phyloP scores from a whole-genome alignment of 2,888 invertebrate species.

The Epistrophe eligans region DNA sequence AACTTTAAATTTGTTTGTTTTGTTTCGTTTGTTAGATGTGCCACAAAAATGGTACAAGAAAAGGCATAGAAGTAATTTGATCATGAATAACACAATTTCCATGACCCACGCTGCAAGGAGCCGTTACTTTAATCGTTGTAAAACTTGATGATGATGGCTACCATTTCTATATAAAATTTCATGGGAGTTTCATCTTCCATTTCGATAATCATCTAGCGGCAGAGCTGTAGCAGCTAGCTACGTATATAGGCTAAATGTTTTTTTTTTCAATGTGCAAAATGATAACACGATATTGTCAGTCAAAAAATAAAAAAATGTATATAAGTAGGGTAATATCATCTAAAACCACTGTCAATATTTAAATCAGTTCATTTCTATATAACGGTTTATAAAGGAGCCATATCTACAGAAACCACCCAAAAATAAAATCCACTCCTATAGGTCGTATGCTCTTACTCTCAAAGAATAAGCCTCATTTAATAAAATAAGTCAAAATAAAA shows the following conservation, averaged over 20 bases:
- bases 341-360: too few species aligned
- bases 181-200: slow-evolving; percentile 56
- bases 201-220: slow-evolving; percentile 52
- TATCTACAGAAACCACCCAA: too few species aligned
- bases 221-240: background rate
- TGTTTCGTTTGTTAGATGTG: background rate
- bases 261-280: slow-evolving; percentile 11
- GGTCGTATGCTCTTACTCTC: too few species aligned
- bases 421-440: too few species aligned
- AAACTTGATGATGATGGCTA: slow-evolving; percentile 7
- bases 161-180: slow-evolving; percentile 10
- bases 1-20: slow-evolving; percentile 20
- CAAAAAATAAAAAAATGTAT: background rate
- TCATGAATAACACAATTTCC: slow-evolving; percentile 68
- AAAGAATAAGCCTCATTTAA: too few species aligned
- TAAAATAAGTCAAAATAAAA: too few species aligned
- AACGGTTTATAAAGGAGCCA: too few species aligned
- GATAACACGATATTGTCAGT: slow-evolving; percentile 68
- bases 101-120: slow-evolving; percentile 52
- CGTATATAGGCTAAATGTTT: background rate
- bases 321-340: too few species aligned
- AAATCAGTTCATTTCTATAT: too few species aligned
- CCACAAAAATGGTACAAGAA: slow-evolving; percentile 5
- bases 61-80: slow-evolving; percentile 31
- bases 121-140: slow-evolving; percentile 38